Base-by-base conservation (phyloP, 2,888 invertebrate genomes). In the Octodonta nipae region DNA sequence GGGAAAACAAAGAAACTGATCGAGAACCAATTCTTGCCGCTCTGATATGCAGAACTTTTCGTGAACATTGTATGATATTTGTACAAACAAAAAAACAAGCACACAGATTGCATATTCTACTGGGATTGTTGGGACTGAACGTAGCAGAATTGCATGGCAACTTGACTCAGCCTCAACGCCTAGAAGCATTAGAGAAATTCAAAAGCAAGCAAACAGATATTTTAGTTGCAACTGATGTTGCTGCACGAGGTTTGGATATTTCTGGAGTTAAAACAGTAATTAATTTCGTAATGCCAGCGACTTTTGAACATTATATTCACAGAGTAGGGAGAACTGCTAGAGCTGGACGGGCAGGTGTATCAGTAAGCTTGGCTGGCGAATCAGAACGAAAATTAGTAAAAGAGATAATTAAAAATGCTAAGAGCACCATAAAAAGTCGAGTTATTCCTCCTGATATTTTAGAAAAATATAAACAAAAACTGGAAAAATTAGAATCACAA, bases 21-120 rank as follows among this genome's bases (percentile, higher is more conserved):
- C 73, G 96, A 8, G 95, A 96, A 61, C 84, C 93, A 2, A 73
- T 96, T 37, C 60, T 89, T 34, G 75, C 78, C 47, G 82, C 87
- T 4, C 63, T 91, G 34, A 72, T 89, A 14, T 82, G 80, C 45
- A 70, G 96, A 34, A 91, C 88, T 13, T 96, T 96, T 64, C 73
- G 84, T 26, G 83, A 87, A 57, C 82, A 88, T 48, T 78, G 83
- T 29, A 92, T 98, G 66, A 74, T 98, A 22, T 98, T 98, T 66
- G 89, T 95, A 15, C 89, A 88, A 62, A 98, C 96, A 0, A 96
- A 96, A 64, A 82, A 79, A 41, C 88, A 91, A 57, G 95, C 95
- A 2, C 95, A 96, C 61, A 68, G 92, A 8, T 64, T 98, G 43
- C 92, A 93, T 54, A 84, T 98, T 34, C 65, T 95, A 1, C 64